Percentiles rank a stretch among this genome's conserved stretches.
Conservation (phyloP, 2,113 vertebrate species). For the Alosa alosa region DNA sequence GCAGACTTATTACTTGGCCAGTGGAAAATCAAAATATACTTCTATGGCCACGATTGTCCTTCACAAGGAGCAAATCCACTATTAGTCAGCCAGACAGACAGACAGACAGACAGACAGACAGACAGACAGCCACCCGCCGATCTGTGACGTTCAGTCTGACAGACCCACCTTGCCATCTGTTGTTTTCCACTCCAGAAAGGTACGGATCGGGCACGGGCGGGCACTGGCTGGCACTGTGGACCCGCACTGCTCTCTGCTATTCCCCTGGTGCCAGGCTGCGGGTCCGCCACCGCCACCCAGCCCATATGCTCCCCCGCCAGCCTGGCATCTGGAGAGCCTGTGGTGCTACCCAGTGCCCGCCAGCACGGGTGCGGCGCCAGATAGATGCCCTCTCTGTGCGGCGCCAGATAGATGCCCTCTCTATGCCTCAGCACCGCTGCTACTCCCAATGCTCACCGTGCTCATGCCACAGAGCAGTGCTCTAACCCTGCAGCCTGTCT, state of each 20-base stretch:
- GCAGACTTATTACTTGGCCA: too few relatives aligned
- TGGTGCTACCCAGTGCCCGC: not conserved
- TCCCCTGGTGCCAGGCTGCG: not conserved
- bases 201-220: not conserved
- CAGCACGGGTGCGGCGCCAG: too few relatives aligned
- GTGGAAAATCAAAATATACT: not conserved
- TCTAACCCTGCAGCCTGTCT: too few relatives aligned
- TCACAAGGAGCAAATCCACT: not conserved
- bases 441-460: too few relatives aligned
- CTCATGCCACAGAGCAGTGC: too few relatives aligned
- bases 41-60: not conserved
- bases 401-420: too few relatives aligned
- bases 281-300: not conserved
- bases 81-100: not conserved
- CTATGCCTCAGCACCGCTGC: too few relatives aligned
- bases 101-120: not conserved
- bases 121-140: not conserved
- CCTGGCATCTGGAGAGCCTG: not conserved
- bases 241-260: not conserved
- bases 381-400: too few relatives aligned
- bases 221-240: not conserved
- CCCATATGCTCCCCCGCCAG: not conserved
- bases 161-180: conserved; percentile 12
- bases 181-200: conserved; percentile 3
- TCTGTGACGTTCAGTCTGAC: not conserved